Evolutionary conservation across 1,140 invertebrate species (phyloP), one percentile per base, ranked within the genome.

Genomic region (Scylla paramamosain): DNA sequence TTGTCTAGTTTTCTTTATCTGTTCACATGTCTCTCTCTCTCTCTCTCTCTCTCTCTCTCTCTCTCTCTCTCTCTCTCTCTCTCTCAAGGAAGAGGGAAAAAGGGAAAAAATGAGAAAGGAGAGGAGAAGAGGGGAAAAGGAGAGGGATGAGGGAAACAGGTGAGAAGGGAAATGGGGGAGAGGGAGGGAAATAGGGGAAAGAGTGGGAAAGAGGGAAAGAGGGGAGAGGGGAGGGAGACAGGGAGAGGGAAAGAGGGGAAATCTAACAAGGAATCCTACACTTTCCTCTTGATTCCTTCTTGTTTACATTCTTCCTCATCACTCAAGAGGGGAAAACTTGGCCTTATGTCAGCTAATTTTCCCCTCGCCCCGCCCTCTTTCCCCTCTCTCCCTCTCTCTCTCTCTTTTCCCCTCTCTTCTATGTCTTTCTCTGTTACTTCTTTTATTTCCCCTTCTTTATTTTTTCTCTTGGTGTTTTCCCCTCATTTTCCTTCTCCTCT

Each of bases 261-360:
- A n/a, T 20, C 67, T 20, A 77, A 77, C 67, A 77, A 77, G 67
- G 67, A 77, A n/a, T 77, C 67, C 67, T 16, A 77, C 67, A 77
- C 67, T 77, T n/a, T 77, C 67, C 67, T n/a, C 67, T 77, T 77
- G 67, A 77, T 77, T 77, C 67, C 67, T 20, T 77, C 67, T 77
- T 77, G 67, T 77, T 77, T 77, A 77, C 67, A 77, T n/a, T 77
- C 67, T 77, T n/a, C 67, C 67, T 77, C 67, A 77, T 77, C 67
- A 77, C 20, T 25, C 67, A 77, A 77, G 67, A 77, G 67, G 67
- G 67, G 67, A 77, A n/a, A 77, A 77, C 7, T 77, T 77, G 20
- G 20, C 67, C 67, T 77, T 77, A 77, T 77, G 67, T 77, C 67
- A 77, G 67, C 67, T 77, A 77, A 77, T 77, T 77, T 20, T 77